Evolutionary conservation across 1,140 invertebrate species (phyloP), one percentile per base, ranked within the genome.

Genomic region (Drosophila kikkawai): DNA sequence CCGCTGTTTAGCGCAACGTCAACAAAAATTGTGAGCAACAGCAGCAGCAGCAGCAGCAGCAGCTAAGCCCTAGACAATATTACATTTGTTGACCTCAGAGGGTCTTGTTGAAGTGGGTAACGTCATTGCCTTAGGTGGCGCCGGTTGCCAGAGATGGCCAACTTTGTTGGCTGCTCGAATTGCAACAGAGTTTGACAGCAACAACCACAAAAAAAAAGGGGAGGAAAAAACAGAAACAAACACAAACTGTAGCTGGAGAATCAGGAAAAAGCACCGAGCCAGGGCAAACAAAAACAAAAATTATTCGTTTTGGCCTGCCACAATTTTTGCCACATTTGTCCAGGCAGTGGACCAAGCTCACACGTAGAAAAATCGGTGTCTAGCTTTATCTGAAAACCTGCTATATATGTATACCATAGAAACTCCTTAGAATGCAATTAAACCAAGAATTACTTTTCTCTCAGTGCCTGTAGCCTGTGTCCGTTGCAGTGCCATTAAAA

Each of bases 1-100:
- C 53, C 73, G 73, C 74, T 77, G 57, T 56, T 78, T 78, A 77
- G 74, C 56, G 74, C 74, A 69, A 32, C 75, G 74, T 78, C 75
- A 78, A 78, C 75, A 77, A 77, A 76, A 78, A 77, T 68, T 68
- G 34, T 68, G 36, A 75, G 63, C 71, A 76, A 45, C 51, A 64
- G 53, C 59, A 63, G 13, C 47, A 70, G 41, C 8, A 34, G 36
- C 32, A 63, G 22, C 26, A 51, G 44, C 22, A 55, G 64, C 41
- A 48, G 73, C 64, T 69, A 78, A 77, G 75, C 63, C 64, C 75
- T 37, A 78, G 75, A 78, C 75, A 78, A 78, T 78, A 78, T 78
- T 78, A 78, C 75, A 78, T 78, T 78, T 78, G 75, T 78, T 78
- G 75, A 78, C 74, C 74, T 78, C 75, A 64, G 32, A 39, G 26